Evolutionary conservation across 2,797 vertebrate genomes (phyloP), one percentile per base, ranked within the genome.

Genomic region (Antennarius maculatus): DNA sequence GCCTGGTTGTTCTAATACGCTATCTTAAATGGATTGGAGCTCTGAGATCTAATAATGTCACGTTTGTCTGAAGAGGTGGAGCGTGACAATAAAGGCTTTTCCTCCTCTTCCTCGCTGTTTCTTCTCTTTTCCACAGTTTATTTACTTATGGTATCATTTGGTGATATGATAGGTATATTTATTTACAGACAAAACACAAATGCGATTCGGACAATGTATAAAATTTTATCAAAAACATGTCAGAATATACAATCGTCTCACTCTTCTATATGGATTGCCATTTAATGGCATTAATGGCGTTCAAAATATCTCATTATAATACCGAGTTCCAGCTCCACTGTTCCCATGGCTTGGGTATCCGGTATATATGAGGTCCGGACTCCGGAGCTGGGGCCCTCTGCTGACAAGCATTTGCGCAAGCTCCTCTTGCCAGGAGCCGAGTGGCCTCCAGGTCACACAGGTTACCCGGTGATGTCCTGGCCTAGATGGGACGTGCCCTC

Each of bases 361-460:
- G 3, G 91, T 95, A 89, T 97, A 96, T 42, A 97, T 90, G 0
- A 95, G 88, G 47, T 96, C 95, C 4, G 93, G 91, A 31, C 88
- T 93, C 15, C 95, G 93, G 53, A 97, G 92, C 85, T 97, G 96
- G 0, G 94, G 95, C 1, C 96, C 95, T 0, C 96, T 95, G 0
- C 96, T 96, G 17, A 97, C 94, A 15, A 96, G 96, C 66, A 87
- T 88, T 67, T 95, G 93, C 0, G 94, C 86, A 18, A 97, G 42
- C 84, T 95, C 94, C 75, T 96, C 96, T 54, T 93, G 93, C 96
- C 95, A 96, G n/a, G 95, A 93, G 7, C 96, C 96, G 37, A 95
- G 71, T 10, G 96, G 96, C 69, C 95, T 92, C 96, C 96, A 97
- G 0, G 96, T 96, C 50, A 75, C 93, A 14, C 96, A 97, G 67